Percentiles rank a stretch among this genome's conserved stretches.
Evolutionary conservation across 2,888 invertebrate genomes (phyloP).

Genomic region (Ischnura elegans): DNA sequence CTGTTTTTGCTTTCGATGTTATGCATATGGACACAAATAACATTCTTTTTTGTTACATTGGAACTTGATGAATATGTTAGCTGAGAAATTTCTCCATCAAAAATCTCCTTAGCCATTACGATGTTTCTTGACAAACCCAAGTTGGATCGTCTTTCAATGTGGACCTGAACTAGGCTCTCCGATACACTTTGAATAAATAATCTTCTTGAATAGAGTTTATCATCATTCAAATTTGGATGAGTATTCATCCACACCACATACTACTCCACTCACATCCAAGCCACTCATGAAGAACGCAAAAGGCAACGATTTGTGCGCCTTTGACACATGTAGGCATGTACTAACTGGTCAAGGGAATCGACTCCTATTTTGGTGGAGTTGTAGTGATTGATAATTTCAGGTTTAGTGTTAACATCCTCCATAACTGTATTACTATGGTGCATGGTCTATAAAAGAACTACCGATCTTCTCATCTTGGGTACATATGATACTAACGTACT

Average conservation of each 20-base stretch:
- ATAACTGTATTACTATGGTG: not conserved
- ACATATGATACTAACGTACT: constrained; percentile 2
- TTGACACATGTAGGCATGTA: constrained; percentile 18
- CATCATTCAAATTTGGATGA: constrained; percentile 18
- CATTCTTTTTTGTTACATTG: constrained; percentile 10
- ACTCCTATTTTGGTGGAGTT: constrained; percentile 13
- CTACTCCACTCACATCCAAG: constrained; percentile 26
- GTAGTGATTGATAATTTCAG: constrained; percentile 1
- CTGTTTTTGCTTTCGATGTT: not conserved
- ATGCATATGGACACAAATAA: not conserved
- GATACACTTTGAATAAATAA: constrained; percentile 13
- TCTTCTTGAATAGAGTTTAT: not conserved
- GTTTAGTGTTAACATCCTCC: not conserved
- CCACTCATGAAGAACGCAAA: constrained; percentile 27
- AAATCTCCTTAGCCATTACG: not conserved
- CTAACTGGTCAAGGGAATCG: constrained; percentile 4
- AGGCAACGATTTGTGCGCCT: constrained; percentile 21
- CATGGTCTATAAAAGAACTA: constrained; percentile 19
- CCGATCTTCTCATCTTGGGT: not conserved
- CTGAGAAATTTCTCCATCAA: not conserved
- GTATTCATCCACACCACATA: constrained; percentile 25
- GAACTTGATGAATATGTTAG: not conserved
- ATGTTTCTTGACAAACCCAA: not conserved
- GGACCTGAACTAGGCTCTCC: constrained; percentile 26
- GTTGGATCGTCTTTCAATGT: constrained; percentile 27